Evolutionary conservation across 2,113 vertebrate genomes (phyloP).

Genomic region (Ardeotis arabs): DNA sequence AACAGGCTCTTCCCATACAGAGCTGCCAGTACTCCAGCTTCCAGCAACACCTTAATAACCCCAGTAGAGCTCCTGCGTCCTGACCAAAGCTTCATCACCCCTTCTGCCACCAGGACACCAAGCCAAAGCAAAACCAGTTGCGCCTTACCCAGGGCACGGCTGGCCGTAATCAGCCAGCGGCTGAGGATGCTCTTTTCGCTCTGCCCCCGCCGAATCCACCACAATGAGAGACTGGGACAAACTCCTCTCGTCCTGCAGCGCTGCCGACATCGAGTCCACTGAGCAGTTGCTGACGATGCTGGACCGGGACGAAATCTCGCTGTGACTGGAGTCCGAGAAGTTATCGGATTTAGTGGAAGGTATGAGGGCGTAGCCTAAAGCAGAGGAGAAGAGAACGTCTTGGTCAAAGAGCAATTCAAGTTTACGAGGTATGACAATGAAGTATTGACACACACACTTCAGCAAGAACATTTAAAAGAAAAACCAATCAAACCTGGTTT

Average conservation of each 20-base stretch:
- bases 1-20: not conserved
- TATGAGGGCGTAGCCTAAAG: slow-evolving; percentile 82
- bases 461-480: not conserved
- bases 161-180: slow-evolving; percentile 74
- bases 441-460: not conserved
- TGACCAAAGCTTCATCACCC: not conserved
- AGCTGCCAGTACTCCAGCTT: not conserved
- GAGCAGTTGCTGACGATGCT: slow-evolving; percentile 92
- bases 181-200: slow-evolving; percentile 67
- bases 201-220: slow-evolving; percentile 67
- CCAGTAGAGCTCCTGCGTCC: not conserved
- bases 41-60: not conserved
- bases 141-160: slow-evolving; percentile 82
- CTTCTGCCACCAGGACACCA: not conserved
- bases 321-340: slow-evolving; percentile 93
- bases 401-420: not conserved
- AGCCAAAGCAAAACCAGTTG: not conserved
- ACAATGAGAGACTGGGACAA: slow-evolving; percentile 61
- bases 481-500: not conserved
- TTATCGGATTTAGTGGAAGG: slow-evolving; percentile 86
- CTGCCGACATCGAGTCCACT: slow-evolving; percentile 85
- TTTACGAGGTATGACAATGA: accelerated
- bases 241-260: slow-evolving; percentile 80
- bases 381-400: not conserved
- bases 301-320: slow-evolving; percentile 94